A percentile compares a stretch with the other conserved stretches of the same genome.
phyloP scores from a whole-genome alignment of 2,888 invertebrate species.

The Catonia carolina region DNA sequence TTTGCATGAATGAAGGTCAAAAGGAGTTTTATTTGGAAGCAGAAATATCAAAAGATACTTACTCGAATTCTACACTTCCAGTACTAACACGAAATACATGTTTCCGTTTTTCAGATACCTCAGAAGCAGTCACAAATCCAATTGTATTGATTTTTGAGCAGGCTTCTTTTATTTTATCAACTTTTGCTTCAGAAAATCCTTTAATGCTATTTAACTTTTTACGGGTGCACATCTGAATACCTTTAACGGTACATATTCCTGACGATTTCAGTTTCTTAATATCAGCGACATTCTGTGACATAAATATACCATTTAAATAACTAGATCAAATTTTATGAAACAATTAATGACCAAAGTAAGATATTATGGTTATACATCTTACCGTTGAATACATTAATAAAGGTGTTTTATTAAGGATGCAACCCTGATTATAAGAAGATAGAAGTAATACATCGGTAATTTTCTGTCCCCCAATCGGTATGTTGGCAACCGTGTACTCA shows the following conservation, averaged over 20 bases:
- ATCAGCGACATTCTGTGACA: conserved; percentile 55
- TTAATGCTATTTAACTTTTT: conserved; percentile 65
- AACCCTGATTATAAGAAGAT: no score
- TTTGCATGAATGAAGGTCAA: no score
- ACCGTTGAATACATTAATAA: neutral
- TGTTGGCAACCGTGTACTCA: no score
- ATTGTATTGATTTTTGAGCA: conserved; percentile 55
- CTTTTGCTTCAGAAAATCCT: conserved; percentile 69
- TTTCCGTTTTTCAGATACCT: conserved; percentile 64
- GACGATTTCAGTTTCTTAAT: conserved; percentile 67
- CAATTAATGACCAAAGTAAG: neutral
- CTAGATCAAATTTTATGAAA: neutral
- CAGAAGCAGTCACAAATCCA: conserved; percentile 67
- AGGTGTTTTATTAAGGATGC: no score
- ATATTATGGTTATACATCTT: no score
- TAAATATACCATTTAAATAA: conserved; percentile 4
- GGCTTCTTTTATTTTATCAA: conserved; percentile 73
- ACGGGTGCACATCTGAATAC: conserved; percentile 70
- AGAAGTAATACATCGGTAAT: no score
- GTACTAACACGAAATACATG: conserved; percentile 63
- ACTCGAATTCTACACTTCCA: conserved; percentile 64
- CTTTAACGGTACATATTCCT: conserved; percentile 75
- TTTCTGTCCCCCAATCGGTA: no score
- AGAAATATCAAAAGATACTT: no score
- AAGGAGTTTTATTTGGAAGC: no score